Evolutionary conservation across 2,797 vertebrate species (phyloP), one percentile per base, ranked within the genome.

Genomic region (Oreochromis grahami): DNA sequence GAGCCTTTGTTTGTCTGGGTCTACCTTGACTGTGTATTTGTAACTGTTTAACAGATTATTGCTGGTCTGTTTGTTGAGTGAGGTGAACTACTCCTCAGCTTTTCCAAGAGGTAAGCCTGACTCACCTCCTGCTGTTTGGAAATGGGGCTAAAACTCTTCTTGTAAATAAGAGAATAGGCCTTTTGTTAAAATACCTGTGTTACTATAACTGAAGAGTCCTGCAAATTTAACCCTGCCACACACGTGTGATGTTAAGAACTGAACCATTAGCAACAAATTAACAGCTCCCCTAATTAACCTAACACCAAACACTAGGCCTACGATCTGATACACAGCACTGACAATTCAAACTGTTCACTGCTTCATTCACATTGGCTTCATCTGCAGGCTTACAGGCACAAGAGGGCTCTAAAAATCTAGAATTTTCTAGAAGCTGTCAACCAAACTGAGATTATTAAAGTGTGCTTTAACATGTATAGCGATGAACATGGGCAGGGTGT

Each of bases 31-130:
- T 24, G n/a, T 68, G 63, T 68, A 0, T 68, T 43, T 43, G 38
- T 45, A 11, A 24, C 43, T 82, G 5, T 32, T 77, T 81, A 15
- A 29, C 83, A 93, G 86, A 51, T 43, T 86, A 11, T 79, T 93
- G 7, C 50, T 85, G 50, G 24, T 86, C 81, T 79, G 58, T 21
- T 60, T 86, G 19, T 14, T 89, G 29, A 82, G 32, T 38, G 81
- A 48, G 34, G n/a, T 78, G 8, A 19, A 50, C 50, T 13, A 14
- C 52, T 84, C 36, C 7, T 77, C 84, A 63, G 65, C 78, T 76
- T 76, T 80, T 56, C 86, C 52, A 63, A 74, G 9, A 70, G 84
- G 90, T 91, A 70, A 79, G 85, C 6, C 6, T 76, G 45, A 21
- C 13, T 41, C n/a, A 7, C 17, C 26, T 17, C n/a, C 38, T 68